A percentile compares a stretch with the other conserved stretches of the same genome.
These are phyloP conservation scores for Pelagia noctiluca DNA, from an alignment of 30 jellyfish, hydroid and myxozoan species.

Conservation along the genomic window DNA sequence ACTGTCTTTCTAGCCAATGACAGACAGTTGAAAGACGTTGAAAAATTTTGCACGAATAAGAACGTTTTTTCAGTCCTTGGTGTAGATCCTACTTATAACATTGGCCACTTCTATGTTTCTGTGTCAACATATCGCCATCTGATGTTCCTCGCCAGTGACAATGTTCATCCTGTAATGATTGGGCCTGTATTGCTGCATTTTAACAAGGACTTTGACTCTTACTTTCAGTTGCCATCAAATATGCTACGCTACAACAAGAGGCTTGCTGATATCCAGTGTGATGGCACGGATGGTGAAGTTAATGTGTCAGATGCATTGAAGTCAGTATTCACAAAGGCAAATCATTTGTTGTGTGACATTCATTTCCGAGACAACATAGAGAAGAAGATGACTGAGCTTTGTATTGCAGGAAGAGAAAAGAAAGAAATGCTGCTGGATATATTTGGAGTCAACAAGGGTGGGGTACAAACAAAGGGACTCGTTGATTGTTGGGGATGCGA, in stretches of 20 bases:
- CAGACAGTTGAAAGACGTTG: slow-evolving; percentile 10
- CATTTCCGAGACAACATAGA: slow-evolving; percentile 52
- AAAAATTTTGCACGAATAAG: slow-evolving; percentile 13
- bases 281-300: slow-evolving; percentile 21
- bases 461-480: slow-evolving; percentile 39
- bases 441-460: slow-evolving; percentile 39
- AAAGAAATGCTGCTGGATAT: slow-evolving; percentile 26
- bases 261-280: not conserved
- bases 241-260: not conserved
- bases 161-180: slow-evolving; percentile 31
- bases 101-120: slow-evolving; percentile 4
- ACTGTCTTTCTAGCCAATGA: slow-evolving; percentile 11
- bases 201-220: slow-evolving; percentile 18
- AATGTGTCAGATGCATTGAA: slow-evolving; percentile 48
- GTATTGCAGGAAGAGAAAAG: slow-evolving; percentile 19
- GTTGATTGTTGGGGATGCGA: slow-evolving; percentile 36
- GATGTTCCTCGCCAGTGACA: slow-evolving; percentile 1
- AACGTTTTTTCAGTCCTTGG: slow-evolving; percentile 6
- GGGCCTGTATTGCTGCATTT: slow-evolving; percentile 16
- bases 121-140: slow-evolving; percentile 14
- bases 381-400: slow-evolving; percentile 29
- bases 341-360: slow-evolving; percentile 47
- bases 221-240: slow-evolving; percentile 28
- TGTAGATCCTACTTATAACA: slow-evolving; percentile 26
- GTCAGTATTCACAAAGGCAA: slow-evolving; percentile 36